These are phyloP conservation scores for Julus scandinavius DNA, from an alignment of 2,888 invertebrate genomes.

Conservation along the genomic window DNA sequence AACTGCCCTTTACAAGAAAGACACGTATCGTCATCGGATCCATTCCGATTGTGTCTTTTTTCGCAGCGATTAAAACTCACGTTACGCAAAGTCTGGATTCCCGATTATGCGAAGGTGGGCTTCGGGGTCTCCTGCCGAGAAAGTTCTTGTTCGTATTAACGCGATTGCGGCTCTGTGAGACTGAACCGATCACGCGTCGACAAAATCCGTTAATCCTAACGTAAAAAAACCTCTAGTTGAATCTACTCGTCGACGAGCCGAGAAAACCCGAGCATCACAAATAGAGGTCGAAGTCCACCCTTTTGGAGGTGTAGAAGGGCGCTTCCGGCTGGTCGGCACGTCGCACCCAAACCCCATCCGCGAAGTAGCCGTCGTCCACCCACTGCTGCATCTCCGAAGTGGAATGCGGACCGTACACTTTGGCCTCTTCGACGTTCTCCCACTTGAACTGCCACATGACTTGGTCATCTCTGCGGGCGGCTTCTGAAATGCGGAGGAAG, in stretches of 20 bases:
- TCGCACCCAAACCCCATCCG: conserved; percentile 81
- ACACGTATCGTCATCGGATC: no score
- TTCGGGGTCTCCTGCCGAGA: no score
- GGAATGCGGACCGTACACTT: conserved; percentile 85
- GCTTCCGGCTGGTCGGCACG: conserved; percentile 77
- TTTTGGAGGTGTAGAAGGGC: conserved; percentile 85
- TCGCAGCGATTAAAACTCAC: no score
- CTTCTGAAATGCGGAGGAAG: background rate
- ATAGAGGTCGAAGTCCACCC: conserved; percentile 95
- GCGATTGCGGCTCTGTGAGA: no score
- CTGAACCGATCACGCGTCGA: no score
- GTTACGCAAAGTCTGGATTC: no score
- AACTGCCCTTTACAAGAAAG: no score
- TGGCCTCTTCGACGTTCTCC: conserved; percentile 78
- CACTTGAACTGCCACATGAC: conserved; percentile 93
- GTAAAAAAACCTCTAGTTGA: background rate
- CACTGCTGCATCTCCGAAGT: conserved; percentile 90
- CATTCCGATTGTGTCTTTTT: no score
- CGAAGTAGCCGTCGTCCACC: conserved; percentile 86
- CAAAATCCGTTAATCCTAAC: no score
- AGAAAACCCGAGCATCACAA: conserved; percentile 67
- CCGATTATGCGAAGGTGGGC: no score
- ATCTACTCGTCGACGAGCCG: background rate
- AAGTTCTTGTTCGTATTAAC: no score
- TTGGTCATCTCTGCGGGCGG: conserved; percentile 61